Evolutionary conservation across 2,113 vertebrate species (phyloP).

Genomic region (Psammodynastes pulverulentus): DNA sequence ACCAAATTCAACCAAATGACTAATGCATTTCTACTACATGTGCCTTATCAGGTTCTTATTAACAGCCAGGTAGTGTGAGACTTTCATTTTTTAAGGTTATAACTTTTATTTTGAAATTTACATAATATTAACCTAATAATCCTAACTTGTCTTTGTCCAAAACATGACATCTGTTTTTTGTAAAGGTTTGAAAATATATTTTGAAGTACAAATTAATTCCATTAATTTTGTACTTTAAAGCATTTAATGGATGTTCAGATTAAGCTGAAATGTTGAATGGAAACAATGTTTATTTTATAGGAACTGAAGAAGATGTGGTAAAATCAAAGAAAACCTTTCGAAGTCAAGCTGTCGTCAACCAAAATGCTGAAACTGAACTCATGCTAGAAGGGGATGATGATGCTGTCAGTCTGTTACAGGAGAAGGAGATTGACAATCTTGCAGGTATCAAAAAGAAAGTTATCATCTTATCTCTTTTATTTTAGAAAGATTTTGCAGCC

Average conservation of each 20-base stretch:
- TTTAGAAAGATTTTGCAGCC: not conserved
- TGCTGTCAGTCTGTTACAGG: slow-evolving; percentile 87
- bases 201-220: not conserved
- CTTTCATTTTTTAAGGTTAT: slow-evolving; percentile 1
- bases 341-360: slow-evolving; percentile 80
- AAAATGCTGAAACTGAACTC: slow-evolving; percentile 86
- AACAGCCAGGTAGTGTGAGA: not conserved
- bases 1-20: slow-evolving; percentile 30
- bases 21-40: slow-evolving; percentile 1
- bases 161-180: not conserved
- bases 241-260: slow-evolving; percentile 17
- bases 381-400: slow-evolving; percentile 94
- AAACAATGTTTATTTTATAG: slow-evolving; percentile 60
- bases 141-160: not conserved
- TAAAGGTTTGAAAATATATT: slow-evolving; percentile 20
- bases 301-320: slow-evolving; percentile 79
- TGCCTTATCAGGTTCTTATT: slow-evolving; percentile 24
- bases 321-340: slow-evolving; percentile 83
- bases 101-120: not conserved
- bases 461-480: not conserved
- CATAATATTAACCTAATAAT: slow-evolving; percentile 1
- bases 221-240: not conserved
- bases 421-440: slow-evolving; percentile 94
- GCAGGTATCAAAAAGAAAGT: slow-evolving; percentile 75
- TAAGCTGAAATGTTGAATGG: not conserved